phyloP scores from a whole-genome alignment of 2,113 vertebrate species.

The Neodon shergylaensis region DNA sequence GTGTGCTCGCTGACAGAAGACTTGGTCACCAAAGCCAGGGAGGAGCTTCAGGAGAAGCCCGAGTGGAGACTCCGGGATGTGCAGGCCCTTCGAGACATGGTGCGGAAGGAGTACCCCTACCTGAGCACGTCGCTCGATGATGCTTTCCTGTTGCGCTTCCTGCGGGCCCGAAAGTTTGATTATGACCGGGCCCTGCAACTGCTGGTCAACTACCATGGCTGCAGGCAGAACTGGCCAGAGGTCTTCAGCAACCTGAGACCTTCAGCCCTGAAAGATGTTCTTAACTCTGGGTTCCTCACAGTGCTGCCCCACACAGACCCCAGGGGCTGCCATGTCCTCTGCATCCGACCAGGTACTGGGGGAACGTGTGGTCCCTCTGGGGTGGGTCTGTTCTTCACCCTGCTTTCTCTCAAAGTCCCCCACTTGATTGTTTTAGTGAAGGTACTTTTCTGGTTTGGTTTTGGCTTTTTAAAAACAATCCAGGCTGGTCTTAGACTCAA shows the following conservation, averaged over 20 bases:
- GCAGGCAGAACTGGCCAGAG: constrained; percentile 95
- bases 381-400: neutral
- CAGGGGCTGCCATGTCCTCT: constrained; percentile 94
- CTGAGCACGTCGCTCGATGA: constrained; percentile 95
- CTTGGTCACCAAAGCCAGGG: constrained; percentile 94
- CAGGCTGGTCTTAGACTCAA: neutral
- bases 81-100: constrained; percentile 97
- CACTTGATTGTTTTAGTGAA: neutral
- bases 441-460: neutral
- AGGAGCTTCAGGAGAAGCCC: constrained; percentile 98
- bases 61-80: constrained; percentile 97
- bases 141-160: constrained; percentile 95
- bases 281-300: constrained; percentile 96
- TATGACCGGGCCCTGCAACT: constrained; percentile 97
- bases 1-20: constrained; percentile 93
- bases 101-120: constrained; percentile 94
- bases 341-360: constrained; percentile 92
- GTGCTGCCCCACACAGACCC: constrained; percentile 93
- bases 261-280: constrained; percentile 92
- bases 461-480: neutral
- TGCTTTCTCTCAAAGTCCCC: neutral
- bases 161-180: constrained; percentile 98
- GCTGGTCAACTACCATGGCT: constrained; percentile 95
- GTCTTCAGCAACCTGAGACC: constrained; percentile 95
- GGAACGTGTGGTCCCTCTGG: neutral